Conservation (phyloP, 2,888 invertebrate genomes). For the Chrysolina americana region DNA sequence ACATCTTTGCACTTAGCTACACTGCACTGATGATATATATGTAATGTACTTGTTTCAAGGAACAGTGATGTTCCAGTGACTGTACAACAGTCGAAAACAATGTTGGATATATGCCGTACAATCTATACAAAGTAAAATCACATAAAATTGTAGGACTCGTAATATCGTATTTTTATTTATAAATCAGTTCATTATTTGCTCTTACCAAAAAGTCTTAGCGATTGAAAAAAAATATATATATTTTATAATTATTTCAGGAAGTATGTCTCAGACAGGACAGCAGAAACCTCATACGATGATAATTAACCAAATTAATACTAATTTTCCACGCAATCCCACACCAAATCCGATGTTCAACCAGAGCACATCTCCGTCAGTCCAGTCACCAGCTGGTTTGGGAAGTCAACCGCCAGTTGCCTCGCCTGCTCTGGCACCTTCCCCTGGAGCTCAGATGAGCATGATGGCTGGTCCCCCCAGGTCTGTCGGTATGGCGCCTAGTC, state of each 20-base stretch:
- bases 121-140: too few species aligned
- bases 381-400: constrained; percentile 75
- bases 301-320: constrained; percentile 48
- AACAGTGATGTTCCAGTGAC: too few species aligned
- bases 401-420: constrained; percentile 73
- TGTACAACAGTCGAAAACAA: too few species aligned
- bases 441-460: constrained; percentile 77
- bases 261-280: constrained; percentile 65
- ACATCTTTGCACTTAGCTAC: too few species aligned
- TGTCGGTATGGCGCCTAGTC: constrained; percentile 82
- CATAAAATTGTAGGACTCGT: too few species aligned
- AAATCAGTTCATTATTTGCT: too few species aligned
- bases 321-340: constrained; percentile 75
- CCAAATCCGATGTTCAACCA: constrained; percentile 85
- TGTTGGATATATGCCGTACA: too few species aligned
- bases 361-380: constrained; percentile 85
- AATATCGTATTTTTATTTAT: too few species aligned
- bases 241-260: constrained; percentile 34
- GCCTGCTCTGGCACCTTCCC: constrained; percentile 79
- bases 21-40: too few species aligned
- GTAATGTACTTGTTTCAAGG: too few species aligned
- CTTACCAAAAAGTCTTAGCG: too few species aligned
- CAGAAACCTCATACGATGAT: constrained; percentile 50
- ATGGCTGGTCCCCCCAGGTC: constrained; percentile 74
- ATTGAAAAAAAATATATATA: too few species aligned